A percentile compares a stretch with the other conserved stretches of the same genome.
Conservation (phyloP, 2,113 vertebrate genomes). For the Meleagris gallopavo region DNA sequence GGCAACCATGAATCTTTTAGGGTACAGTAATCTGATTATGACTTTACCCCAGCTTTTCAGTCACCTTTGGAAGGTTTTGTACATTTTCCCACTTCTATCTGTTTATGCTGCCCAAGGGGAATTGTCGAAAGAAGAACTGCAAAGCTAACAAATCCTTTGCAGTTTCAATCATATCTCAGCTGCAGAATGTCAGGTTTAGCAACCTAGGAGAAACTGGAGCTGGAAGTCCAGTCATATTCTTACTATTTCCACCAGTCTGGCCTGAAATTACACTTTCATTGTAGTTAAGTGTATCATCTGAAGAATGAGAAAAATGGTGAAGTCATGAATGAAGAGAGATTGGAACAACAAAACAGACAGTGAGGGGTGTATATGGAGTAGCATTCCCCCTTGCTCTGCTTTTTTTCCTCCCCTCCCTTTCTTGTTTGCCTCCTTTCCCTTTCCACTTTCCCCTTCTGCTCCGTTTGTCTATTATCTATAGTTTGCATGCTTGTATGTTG, state of each 20-base stretch:
- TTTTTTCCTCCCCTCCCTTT: no score
- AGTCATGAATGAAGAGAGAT: not conserved
- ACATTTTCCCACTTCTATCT: accelerated
- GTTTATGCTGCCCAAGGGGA: not conserved
- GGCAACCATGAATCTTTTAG: not conserved
- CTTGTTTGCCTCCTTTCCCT: no score
- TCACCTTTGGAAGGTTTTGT: not conserved
- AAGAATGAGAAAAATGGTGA: not conserved
- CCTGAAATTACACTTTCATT: not conserved
- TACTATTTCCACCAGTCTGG: not conserved
- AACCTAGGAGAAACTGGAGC: accelerated
- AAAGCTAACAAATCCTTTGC: not conserved
- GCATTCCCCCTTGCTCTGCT: accelerated
- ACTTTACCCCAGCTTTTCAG: not conserved
- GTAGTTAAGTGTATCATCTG: not conserved
- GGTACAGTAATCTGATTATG: not conserved
- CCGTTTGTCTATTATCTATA: not conserved
- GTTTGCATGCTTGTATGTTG: not conserved
- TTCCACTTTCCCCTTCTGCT: not conserved
- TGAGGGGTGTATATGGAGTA: no score
- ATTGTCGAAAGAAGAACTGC: not conserved
- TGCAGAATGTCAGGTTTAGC: accelerated
- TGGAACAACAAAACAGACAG: not conserved
- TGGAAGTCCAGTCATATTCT: not conserved
- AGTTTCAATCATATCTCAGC: not conserved